Conservation (phyloP, 2,113 vertebrate genomes). For the Tamias sibiricus region DNA sequence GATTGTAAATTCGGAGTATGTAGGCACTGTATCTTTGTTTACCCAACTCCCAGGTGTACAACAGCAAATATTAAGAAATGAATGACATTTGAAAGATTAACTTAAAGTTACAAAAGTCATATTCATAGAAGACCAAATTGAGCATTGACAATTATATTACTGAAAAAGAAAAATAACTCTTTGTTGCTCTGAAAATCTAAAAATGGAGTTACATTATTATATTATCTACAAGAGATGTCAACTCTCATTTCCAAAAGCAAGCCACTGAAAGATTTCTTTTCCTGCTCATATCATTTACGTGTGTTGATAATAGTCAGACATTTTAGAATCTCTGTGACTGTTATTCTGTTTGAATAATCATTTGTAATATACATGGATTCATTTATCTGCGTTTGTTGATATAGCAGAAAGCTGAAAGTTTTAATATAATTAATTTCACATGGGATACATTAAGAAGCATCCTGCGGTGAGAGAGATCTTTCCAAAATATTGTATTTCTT, state of each 20-base stretch:
- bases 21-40: background rate
- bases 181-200: background rate
- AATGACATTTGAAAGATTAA: background rate
- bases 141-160: slow-evolving; percentile 30
- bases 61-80: background rate
- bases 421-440: slow-evolving; percentile 77
- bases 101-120: slow-evolving; percentile 52
- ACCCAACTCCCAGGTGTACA: background rate
- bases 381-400: slow-evolving; percentile 71
- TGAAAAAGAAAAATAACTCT: slow-evolving; percentile 52
- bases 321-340: slow-evolving; percentile 54
- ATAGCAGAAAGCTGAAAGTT: slow-evolving; percentile 57
- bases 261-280: background rate
- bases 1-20: background rate
- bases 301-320: slow-evolving; percentile 50
- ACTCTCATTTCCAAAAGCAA: slow-evolving; percentile 41
- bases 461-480: background rate
- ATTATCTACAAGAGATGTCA: slow-evolving; percentile 40
- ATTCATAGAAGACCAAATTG: slow-evolving; percentile 10
- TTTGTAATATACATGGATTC: slow-evolving; percentile 67
- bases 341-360: slow-evolving; percentile 75
- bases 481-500: slow-evolving; percentile 41
- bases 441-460: slow-evolving; percentile 60
- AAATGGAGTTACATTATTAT: background rate
- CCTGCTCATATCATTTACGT: slow-evolving; percentile 60